Base-by-base conservation (phyloP, 2,113 vertebrate genomes). In the Bubo blakistoni region DNA sequence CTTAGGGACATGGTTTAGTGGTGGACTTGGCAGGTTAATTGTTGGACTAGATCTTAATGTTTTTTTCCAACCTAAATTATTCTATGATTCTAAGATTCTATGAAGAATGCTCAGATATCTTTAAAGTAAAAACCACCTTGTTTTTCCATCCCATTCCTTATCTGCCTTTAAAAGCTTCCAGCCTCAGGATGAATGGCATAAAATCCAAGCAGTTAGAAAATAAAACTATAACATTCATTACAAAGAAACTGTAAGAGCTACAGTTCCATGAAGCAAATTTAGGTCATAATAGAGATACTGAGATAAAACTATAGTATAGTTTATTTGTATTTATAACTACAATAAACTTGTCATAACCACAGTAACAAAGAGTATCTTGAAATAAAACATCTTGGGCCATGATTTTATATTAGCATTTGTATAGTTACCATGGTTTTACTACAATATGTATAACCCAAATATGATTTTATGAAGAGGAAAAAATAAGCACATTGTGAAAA, bases 291-390 rank as follows among this genome's bases (percentile, higher is more conserved):
- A 89, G 27, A 91, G 80, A 82, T 78, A 84, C 16, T 79, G 52
- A 74, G 44, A 96, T 90, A 97, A 96, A 94, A 93, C 14, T 79
- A 19, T 22, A 16, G 30, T 88, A 72, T 47, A 76, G 46, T 88
- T 96, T 97, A 83, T 94, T 97, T 90, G 54, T 91, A 84, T 92
- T 96, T 90, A 86, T 73, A 92, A 93, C 84, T 58, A 54, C 16
- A 95, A 86, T 95, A 94, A 94, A 91, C 40, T 87, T 92, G 59
- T 77, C 11, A 5, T 92, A 92, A 94, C 42, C 26, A 65, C 38
- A 93, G 34, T 47, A 95, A 71, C 80, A 94, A 94, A 82, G 46
- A 87, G n/a, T 30, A 51, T 52, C 65, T 78, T 88, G 82, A 97
- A 95, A 74, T n/a, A 86, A 88, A 95, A 69, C 14, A 67, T 38